Percentiles rank a stretch among this genome's conserved stretches.
Conservation (phyloP, 2,888 invertebrate genomes). For the Keiferia lycopersicella region DNA sequence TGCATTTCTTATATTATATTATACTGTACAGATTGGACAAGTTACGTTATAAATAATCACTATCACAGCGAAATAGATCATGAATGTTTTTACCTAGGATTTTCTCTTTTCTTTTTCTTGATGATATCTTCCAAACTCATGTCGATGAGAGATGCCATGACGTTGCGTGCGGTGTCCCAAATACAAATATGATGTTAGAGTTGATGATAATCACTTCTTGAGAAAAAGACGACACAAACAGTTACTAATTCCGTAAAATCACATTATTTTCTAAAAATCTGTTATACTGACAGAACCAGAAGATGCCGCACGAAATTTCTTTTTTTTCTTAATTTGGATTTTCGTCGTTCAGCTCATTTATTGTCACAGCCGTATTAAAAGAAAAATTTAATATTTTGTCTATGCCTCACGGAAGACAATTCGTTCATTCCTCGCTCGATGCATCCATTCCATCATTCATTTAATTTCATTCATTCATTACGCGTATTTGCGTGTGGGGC, state of each 20-base stretch:
- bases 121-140: slow-evolving; percentile 79
- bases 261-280: neutral
- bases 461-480: neutral
- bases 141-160: slow-evolving; percentile 64
- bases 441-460: neutral
- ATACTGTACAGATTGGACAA: neutral
- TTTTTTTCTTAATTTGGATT: neutral
- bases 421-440: neutral
- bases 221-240: slow-evolving; percentile 4
- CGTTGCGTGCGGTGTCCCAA: neutral
- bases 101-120: slow-evolving; percentile 63
- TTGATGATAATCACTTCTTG: neutral
- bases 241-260: neutral
- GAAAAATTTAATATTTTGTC: neutral
- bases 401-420: neutral
- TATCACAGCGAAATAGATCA: neutral
- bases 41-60: neutral
- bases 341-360: neutral
- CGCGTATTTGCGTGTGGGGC: neutral
- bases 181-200: neutral
- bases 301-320: neutral
- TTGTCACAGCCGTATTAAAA: neutral
- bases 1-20: neutral
- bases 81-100: slow-evolving; percentile 47
- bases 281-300: neutral